Evolutionary conservation across 2,113 vertebrate genomes (phyloP), one percentile per base, ranked within the genome.

Genomic region (Scolopax mira): DNA sequence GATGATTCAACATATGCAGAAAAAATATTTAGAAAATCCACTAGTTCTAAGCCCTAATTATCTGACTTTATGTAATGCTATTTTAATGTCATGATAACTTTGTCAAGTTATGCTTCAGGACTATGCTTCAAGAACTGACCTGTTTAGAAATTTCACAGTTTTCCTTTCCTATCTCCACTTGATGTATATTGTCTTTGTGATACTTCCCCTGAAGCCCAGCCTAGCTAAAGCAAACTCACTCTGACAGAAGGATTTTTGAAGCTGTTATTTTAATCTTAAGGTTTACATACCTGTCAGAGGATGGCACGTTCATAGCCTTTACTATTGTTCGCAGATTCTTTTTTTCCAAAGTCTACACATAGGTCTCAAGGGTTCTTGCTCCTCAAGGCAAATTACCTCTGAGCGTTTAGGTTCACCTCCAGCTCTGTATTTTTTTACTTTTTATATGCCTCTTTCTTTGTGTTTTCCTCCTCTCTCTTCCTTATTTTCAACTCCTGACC

Each of bases 361-460:
- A 79, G 85, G 88, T 96, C 96, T 96, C 95, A 85, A 80, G 96
- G 94, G 95, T 64, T 93, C 95, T 83, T 86, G 89, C 88, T 93
- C 90, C 92, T 94, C 84, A 97, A 96, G 90, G 96, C 96, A 96
- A 96, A 94, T 87, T 96, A 92, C 92, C 92, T 95, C 92, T 89
- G 80, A 92, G 61, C 93, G 80, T 79, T 90, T 81, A 88, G 62
- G 89, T 90, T 97, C 89, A 90, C 88, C 92, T 92, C 72, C 44
- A 87, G 66, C 66, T 85, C 70, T 0, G 3, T 75, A 54, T 82
- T 75, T 65, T 65, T 96, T 92, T 31, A 81, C 61, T 95, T 96
- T 95, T 92, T 62, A 86, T 72, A 79, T 17, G 58, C 17, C 18
- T 93, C 67, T 94, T 97, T 93, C 67, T 94, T 97, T 96, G 90